phyloP scores from a whole-genome alignment of 1,140 invertebrate genomes.

The Geopemphigus sp. region DNA sequence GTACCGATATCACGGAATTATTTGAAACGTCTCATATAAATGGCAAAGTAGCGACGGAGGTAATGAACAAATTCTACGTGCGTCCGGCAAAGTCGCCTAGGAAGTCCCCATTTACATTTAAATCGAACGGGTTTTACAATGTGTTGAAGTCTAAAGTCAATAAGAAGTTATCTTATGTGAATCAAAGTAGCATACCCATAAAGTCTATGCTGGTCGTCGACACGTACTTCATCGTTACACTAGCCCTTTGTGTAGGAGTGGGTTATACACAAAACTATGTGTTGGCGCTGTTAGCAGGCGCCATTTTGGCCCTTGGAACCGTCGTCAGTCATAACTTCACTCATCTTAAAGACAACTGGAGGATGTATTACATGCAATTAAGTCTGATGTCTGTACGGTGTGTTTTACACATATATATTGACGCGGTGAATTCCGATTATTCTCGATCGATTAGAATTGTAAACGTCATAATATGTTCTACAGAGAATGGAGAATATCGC shows the following conservation, averaged over 20 bases:
- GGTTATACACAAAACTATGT: conserved; percentile 57
- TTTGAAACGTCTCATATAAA: conserved; percentile 68
- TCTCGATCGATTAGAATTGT: too few relatives aligned
- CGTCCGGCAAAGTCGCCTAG: conserved; percentile 60
- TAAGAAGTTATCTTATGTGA: conserved; percentile 10
- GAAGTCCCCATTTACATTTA: conserved; percentile 67
- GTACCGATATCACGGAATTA: conserved; percentile 73
- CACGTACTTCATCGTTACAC: conserved; percentile 57
- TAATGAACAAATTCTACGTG: conserved; percentile 62
- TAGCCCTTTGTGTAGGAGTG: conserved; percentile 60
- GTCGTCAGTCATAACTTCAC: conserved; percentile 77
- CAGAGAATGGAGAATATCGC: conserved; percentile 74
- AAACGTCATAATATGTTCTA: conserved; percentile 53
- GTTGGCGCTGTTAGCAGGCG: conserved; percentile 58
- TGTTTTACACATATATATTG: not conserved
- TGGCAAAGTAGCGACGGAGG: conserved; percentile 51
- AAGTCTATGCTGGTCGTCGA: conserved; percentile 55
- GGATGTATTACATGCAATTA: conserved; percentile 67
- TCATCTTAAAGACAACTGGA: conserved; percentile 74
- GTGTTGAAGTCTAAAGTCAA: conserved; percentile 59
- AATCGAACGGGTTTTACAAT: conserved; percentile 68
- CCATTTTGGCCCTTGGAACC: conserved; percentile 61
- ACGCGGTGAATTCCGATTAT: too few relatives aligned
- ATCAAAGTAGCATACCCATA: not conserved
- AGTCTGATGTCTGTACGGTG: conserved; percentile 19